Evolutionary conservation across 2,797 vertebrate genomes (phyloP).

Genomic region (Takifugu rubripes): DNA sequence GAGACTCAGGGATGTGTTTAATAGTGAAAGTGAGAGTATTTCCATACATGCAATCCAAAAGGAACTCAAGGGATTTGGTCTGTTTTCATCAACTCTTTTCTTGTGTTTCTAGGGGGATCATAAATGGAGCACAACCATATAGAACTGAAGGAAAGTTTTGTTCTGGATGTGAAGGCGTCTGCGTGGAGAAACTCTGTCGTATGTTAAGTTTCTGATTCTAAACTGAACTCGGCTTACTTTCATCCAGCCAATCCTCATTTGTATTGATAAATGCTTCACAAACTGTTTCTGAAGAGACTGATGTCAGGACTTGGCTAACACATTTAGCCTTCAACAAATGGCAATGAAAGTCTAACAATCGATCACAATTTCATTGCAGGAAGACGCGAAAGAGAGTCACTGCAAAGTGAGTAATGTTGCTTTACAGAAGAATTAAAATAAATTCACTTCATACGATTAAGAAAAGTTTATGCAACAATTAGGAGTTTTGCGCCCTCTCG

Average conservation of each 20-base stretch:
- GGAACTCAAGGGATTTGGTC: too few species aligned
- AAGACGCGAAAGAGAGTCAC: conserved; percentile 59
- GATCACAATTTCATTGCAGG: conserved; percentile 50
- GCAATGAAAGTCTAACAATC: background rate
- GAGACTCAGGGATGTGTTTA: too few species aligned
- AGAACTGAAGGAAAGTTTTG: background rate
- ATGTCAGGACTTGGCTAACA: too few species aligned
- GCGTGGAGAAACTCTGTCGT: conserved; percentile 37
- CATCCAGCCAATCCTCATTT: background rate
- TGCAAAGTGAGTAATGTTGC: conserved; percentile 31
- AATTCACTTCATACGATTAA: too few species aligned
- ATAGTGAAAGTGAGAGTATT: too few species aligned
- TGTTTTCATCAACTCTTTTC: background rate
- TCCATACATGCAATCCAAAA: too few species aligned
- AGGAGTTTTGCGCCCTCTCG: too few species aligned
- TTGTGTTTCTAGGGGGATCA: conserved; percentile 41
- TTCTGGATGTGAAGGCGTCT: conserved; percentile 25
- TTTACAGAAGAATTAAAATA: too few species aligned
- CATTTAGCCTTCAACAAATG: background rate
- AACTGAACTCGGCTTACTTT: background rate
- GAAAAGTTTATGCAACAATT: too few species aligned
- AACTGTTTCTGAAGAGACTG: too few species aligned
- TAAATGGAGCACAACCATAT: background rate
- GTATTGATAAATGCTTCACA: background rate
- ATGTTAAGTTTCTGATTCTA: conserved; percentile 23